Evolutionary conservation across 1,140 invertebrate species (phyloP), one percentile per base, ranked within the genome.

Genomic region (Antheraea pernyi): DNA sequence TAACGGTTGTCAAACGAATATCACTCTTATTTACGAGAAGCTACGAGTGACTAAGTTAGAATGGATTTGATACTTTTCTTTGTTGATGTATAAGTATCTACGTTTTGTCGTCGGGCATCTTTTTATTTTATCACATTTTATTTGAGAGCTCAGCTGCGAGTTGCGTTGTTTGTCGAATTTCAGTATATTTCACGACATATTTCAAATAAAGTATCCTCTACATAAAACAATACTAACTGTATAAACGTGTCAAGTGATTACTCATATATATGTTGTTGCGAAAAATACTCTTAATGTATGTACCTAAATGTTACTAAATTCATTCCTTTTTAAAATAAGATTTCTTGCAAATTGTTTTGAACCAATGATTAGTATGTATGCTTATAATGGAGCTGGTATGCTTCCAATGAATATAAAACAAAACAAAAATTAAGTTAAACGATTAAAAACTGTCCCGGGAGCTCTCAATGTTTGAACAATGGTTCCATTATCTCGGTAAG

Each of bases 121-220:
- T 91, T 90, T 91, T 89, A 90, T 91, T 91, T 90, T 85, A 89
- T 89, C 83, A 82, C 80, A 80, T 91, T 90, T 89, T 89, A 89
- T 89, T 90, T 88, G 82, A 79, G 81, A 89, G 85, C 89, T 87
- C 89, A 91, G 88, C 86, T 90, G 89, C 80, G 80, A 80, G 82
- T 76, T 80, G 78, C 79, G 83, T 86, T 88, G 83, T 88, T 88
- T 88, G 84, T 81, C 76, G 72, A 74, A 79, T 77, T 82, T 77
- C 78, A 83, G 74, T 76, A 76, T 79, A 74, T 76, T 69, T 76
- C 36, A 66, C 36, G 48, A 30, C 19, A 39, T 80, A 78, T 83
- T 83, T 82, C 75, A 81, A 82, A 16, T 81, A 81, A 77, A 82
- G 77, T 80, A 75, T 74, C 76, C 73, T 70, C 67, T 70, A 71